These are phyloP conservation scores for Ruditapes philippinarum DNA, from an alignment of 1,140 invertebrate species.

Conservation along the genomic window DNA sequence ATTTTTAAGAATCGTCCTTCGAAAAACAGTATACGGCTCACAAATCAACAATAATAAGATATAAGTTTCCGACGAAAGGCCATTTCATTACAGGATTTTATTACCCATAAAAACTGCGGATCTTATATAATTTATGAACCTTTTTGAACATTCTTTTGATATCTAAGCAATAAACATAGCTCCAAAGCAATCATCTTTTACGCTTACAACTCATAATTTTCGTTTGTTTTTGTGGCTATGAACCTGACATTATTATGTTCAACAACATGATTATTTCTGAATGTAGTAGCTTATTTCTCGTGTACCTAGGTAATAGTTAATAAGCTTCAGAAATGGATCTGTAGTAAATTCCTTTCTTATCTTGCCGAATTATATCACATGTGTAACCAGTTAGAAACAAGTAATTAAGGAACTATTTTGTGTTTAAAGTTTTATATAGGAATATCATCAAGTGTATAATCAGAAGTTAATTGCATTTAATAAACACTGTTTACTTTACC, in stretches of 20 bases:
- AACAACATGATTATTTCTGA: too few species aligned
- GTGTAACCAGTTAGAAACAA: background rate
- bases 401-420: background rate
- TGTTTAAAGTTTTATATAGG: background rate
- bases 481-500: too few species aligned
- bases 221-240: background rate
- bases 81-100: background rate
- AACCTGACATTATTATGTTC: background rate
- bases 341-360: background rate
- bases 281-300: background rate
- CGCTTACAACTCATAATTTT: background rate
- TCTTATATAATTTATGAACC: background rate
- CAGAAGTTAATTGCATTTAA: background rate
- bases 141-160: background rate
- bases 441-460: conserved; percentile 1
- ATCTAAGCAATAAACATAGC: background rate
- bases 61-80: background rate
- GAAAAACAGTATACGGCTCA: too few species aligned
- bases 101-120: conserved; percentile 7
- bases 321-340: background rate
- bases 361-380: background rate
- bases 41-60: too few species aligned
- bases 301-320: background rate
- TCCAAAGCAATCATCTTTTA: background rate
- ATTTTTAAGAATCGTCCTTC: too few species aligned